Conservation (phyloP, 2,113 vertebrate genomes). For the Phaetusa simplex region DNA sequence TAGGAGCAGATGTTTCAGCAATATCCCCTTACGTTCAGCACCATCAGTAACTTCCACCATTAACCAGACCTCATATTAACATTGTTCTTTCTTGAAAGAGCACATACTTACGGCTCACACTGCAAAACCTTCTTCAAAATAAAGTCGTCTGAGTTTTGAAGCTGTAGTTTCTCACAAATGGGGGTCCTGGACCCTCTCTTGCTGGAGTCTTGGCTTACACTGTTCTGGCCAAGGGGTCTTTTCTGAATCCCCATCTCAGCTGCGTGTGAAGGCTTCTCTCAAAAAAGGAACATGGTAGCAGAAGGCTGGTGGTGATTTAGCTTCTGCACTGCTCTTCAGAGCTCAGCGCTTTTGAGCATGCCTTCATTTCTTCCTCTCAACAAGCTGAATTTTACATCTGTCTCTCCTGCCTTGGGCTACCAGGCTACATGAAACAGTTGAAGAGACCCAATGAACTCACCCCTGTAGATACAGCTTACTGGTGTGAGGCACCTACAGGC, state of each 20-base stretch:
- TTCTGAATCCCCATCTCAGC: neutral
- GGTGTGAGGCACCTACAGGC: neutral
- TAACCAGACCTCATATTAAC: neutral
- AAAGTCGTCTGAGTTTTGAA: neutral
- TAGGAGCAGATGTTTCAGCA: neutral
- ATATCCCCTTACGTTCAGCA: neutral
- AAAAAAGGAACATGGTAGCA: neutral
- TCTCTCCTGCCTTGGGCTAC: neutral
- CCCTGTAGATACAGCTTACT: neutral
- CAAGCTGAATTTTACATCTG: neutral
- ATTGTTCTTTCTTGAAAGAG: neutral
- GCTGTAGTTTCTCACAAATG: neutral
- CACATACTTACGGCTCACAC: rapidly evolving
- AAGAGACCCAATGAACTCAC: neutral
- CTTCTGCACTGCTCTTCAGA: neutral
- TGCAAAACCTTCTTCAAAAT: neutral
- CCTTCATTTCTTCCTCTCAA: neutral
- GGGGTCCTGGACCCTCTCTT: neutral
- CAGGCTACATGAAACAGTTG: neutral
- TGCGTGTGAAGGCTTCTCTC: neutral
- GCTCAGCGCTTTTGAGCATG: neutral
- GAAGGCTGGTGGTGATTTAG: neutral
- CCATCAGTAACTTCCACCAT: neutral
- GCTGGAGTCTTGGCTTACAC: neutral
- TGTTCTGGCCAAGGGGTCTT: neutral